Percentiles rank a stretch among this genome's conserved stretches.
phyloP scores from a whole-genome alignment of 2,797 vertebrate genomes.

The Apogon hyalosoma region DNA sequence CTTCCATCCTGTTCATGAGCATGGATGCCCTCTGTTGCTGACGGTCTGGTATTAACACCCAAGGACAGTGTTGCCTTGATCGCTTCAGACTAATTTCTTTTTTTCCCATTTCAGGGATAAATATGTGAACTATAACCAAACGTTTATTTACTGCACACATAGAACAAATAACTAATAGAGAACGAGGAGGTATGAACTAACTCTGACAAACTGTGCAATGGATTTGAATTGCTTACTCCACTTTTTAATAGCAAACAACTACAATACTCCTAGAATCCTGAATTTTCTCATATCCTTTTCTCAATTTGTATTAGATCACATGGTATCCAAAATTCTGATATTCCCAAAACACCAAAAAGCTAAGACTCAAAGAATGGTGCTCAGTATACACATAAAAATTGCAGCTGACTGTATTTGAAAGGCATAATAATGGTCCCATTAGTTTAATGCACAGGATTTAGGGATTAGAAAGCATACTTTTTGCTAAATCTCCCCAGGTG shows the following conservation, averaged over 20 bases:
- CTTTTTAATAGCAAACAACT: background rate
- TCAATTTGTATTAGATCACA: constrained; percentile 21
- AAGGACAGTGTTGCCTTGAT: no score
- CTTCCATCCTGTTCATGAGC: no score
- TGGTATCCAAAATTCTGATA: background rate
- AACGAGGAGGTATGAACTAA: no score
- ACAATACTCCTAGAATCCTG: constrained; percentile 8
- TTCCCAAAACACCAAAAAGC: constrained; percentile 8
- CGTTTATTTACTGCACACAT: no score
- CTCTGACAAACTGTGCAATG: no score
- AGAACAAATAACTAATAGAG: no score
- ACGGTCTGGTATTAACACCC: no score
- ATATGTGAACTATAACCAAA: no score
- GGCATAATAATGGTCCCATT: background rate
- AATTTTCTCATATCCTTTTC: constrained; percentile 19
- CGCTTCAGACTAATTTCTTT: no score
- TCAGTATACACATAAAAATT: background rate
- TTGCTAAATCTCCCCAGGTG: constrained; percentile 16
- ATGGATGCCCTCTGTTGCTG: no score
- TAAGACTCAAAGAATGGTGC: constrained; percentile 1
- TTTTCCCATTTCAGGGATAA: no score
- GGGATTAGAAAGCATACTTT: constrained; percentile 14
- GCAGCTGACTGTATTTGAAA: background rate
- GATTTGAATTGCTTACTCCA: no score
- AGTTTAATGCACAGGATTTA: constrained; percentile 7